These are phyloP conservation scores for Corydoras maculifer DNA, from an alignment of 2,113 vertebrate species.

Conservation along the genomic window DNA sequence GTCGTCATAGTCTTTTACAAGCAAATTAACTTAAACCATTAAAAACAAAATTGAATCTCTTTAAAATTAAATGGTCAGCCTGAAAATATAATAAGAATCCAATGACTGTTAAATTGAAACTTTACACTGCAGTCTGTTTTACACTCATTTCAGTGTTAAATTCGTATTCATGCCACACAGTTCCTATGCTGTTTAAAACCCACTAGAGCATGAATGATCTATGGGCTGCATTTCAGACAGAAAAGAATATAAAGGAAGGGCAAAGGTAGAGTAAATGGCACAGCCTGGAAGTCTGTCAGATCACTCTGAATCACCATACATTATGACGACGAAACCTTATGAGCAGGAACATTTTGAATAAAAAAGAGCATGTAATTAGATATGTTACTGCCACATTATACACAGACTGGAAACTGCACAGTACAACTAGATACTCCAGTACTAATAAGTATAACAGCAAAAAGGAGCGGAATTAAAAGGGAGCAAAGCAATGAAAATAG, in stretches of 20 bases:
- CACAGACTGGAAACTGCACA: too few relatives aligned
- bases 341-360: constrained; percentile 8
- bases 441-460: too few relatives aligned
- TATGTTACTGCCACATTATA: too few relatives aligned
- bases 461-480: too few relatives aligned
- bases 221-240: constrained; percentile 24
- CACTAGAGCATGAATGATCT: constrained; percentile 27
- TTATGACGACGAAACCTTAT: too few relatives aligned
- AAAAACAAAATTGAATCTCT: constrained; percentile 2
- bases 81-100: neutral
- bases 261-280: constrained; percentile 7
- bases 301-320: neutral
- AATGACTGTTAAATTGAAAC: constrained; percentile 1
- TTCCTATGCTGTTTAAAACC: constrained; percentile 7
- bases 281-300: neutral
- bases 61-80: neutral
- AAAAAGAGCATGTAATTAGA: too few relatives aligned
- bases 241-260: constrained; percentile 12
- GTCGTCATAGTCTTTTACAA: too few relatives aligned
- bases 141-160: constrained; percentile 3
- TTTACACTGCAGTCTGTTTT: constrained; percentile 1
- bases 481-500: too few relatives aligned
- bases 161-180: constrained; percentile 16
- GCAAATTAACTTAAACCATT: neutral
- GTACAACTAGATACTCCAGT: too few relatives aligned